Evolutionary conservation across 2,888 invertebrate genomes (phyloP).

Genomic region (Euphydryas editha): DNA sequence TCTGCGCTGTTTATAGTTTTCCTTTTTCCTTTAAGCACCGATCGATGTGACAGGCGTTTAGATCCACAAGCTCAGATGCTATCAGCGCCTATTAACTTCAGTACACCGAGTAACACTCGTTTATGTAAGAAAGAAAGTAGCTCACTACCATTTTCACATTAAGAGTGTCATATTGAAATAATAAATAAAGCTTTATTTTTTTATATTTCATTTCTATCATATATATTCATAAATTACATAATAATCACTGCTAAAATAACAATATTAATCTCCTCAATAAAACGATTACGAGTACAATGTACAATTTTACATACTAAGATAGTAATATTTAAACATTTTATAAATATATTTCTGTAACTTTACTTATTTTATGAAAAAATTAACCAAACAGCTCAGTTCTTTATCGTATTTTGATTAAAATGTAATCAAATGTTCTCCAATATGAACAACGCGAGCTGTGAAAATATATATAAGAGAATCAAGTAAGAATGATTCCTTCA

Average conservation of each 20-base stretch:
- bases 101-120: not conserved
- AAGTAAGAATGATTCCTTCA: not conserved
- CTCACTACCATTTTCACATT: not conserved
- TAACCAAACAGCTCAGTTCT: no score
- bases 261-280: not conserved
- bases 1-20: not conserved
- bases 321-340: no score
- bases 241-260: not conserved
- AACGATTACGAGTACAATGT: not conserved
- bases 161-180: not conserved
- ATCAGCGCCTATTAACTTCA: conserved; percentile 9
- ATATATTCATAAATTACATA: not conserved
- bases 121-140: conserved; percentile 5
- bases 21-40: not conserved
- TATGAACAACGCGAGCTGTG: not conserved
- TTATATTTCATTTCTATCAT: not conserved
- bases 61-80: not conserved
- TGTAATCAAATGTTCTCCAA: no score
- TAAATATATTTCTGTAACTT: no score
- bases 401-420: no score
- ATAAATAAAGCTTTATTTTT: not conserved
- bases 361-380: no score
- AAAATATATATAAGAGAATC: not conserved
- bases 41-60: not conserved
- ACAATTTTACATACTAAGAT: no score